Evolutionary conservation across 2,888 invertebrate genomes (phyloP), one percentile per base, ranked within the genome.

Genomic region (Hyposoter didymator): DNA sequence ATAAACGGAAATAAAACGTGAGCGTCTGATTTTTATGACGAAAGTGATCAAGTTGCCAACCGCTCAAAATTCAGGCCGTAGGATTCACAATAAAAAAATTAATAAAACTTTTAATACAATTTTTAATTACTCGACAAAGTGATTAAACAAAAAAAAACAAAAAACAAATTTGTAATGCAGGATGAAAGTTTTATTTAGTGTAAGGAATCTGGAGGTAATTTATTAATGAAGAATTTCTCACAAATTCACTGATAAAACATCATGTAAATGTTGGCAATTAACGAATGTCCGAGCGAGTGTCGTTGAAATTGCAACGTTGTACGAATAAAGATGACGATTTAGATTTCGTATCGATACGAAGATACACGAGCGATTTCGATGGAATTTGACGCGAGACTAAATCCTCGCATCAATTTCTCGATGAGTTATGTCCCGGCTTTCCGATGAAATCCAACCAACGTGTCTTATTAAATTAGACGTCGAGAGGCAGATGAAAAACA

Each of bases 401-500:
- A 70, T 47, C 45, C 49, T 39, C 17, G 32, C 6, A 43, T 59
- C 28, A 70, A 28, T 78, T 78, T 59, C 45, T 35, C 70, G 47
- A 70, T 35, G 59, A 55, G 32, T 64, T n/a, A 32, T 19, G 28
- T 17, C 32, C 39, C 32, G 14, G 32, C n/a, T 52, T 64, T 64
- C 14, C 8, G 55, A 78, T 55, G 19, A 67, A 55, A 66, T 76
- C n/a, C 49, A 70, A 47, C 64, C 5, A 72, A 62, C 39, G 49
- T 62, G 49, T 47, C 72, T 64, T 47, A 39, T 79, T 72, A 79
- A 70, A 70, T 59, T 79, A 12, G 17, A 79, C 69, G 19, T 43
- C 39, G 64, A 62, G 72, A 72, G 22, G 72, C 39, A 64, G 28
- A 52, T 72, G 47, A 62, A 59, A 79, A 79, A 64, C 64, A 79